Base-by-base conservation (phyloP, 2,797 vertebrate species). In the Setipinna tenuifilis region DNA sequence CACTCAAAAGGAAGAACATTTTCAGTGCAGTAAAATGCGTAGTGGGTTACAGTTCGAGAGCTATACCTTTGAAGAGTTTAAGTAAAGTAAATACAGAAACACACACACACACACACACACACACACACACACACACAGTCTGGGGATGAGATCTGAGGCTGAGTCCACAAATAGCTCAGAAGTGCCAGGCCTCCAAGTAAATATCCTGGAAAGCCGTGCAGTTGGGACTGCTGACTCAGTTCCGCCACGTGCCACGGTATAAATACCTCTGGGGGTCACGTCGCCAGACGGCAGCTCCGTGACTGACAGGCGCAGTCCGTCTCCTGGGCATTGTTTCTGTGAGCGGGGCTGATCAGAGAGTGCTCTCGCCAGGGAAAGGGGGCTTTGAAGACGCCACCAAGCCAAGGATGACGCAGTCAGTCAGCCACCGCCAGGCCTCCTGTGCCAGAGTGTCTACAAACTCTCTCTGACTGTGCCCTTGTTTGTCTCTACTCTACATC, bases 151-250 rank as follows among this genome's bases (percentile, higher is more conserved):
- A 25, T 21, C 10, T 44, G 71, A 78, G 6, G 16, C 17, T n/a
- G n/a, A n/a, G 35, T 21, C 31, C 17, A 10, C 2, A 41, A 78
- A 21, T 9, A 41, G 35, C 35, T 78, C 6, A 4, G 28, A 7
- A 3, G 1, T 5, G 68, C 68, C 31, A 6, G 14, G 5, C 6
- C 68, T 78, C 31, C 10, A 44, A 35, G 19, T 78, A 21, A 78
- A 41, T 44, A 78, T 78, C 71, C 71, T 44, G 71, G 71, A 78
- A 44, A 78, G 71, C 71, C 19, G 31, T 23, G 61, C 61, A 28
- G 61, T 44, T 19, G 35, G 35, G 19, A 44, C 16, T 19, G 17
- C 31, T 44, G 71, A 35, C 71, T 78, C 31, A 14, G 71, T 41
- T 21, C 41, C 31, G 19, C 19, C 58, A 59, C 17, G 58, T 0